Percentiles rank a stretch among this genome's conserved stretches.
These are phyloP conservation scores for Bombus difficillimus DNA, from an alignment of 1,140 invertebrate genomes.

Conservation along the genomic window DNA sequence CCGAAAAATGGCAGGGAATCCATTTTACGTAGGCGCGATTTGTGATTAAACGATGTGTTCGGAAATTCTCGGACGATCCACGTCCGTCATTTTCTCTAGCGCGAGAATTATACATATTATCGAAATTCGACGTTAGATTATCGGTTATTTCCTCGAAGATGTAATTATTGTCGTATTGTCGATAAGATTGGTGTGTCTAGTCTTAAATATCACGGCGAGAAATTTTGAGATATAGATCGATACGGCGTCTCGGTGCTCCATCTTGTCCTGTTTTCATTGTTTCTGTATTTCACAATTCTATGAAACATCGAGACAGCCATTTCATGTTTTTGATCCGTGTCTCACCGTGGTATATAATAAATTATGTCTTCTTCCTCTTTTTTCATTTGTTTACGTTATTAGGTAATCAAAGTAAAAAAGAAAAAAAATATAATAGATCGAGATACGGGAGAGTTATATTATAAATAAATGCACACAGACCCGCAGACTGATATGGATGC, in stretches of 20 bases:
- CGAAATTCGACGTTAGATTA: conserved; percentile 25
- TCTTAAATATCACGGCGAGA: conserved; percentile 66
- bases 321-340: background rate
- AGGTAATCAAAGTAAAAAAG: conserved; percentile 42
- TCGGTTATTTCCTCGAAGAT: conserved; percentile 44
- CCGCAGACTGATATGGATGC: conserved; percentile 69
- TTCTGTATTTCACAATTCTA: no score
- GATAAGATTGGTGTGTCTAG: conserved; percentile 79
- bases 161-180: conserved; percentile 74
- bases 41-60: conserved; percentile 76
- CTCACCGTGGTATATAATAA: conserved; percentile 31
- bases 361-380: conserved; percentile 36
- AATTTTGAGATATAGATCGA: background rate
- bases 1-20: background rate
- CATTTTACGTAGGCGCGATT: conserved; percentile 60
- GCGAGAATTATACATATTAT: conserved; percentile 5
- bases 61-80: conserved; percentile 64
- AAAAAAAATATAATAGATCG: background rate
- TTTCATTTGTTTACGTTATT: conserved; percentile 34
- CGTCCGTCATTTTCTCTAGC: conserved; percentile 49
- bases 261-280: background rate
- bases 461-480: conserved; percentile 74
- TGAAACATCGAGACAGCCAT: background rate
- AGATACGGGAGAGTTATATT: conserved; percentile 17
- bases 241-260: conserved; percentile 28